Conservation (phyloP, 2,113 vertebrate genomes). For the Phylloscopus trochilus region DNA sequence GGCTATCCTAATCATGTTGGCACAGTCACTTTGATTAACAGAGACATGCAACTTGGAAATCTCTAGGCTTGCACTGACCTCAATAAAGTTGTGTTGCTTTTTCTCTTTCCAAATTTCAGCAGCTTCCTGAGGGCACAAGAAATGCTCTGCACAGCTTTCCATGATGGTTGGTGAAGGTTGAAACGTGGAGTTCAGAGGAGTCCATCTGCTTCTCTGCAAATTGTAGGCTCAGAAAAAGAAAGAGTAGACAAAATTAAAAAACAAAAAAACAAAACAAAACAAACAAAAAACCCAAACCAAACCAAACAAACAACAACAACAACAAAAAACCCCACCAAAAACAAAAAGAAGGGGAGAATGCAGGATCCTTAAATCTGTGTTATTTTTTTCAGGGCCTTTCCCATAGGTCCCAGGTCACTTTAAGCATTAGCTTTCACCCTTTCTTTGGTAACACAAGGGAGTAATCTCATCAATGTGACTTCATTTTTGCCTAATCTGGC, state of each 20-base stretch:
- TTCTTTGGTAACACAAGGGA: neutral
- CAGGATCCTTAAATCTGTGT: neutral
- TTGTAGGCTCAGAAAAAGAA: neutral
- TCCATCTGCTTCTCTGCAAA: neutral
- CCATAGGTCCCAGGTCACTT: neutral
- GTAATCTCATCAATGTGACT: neutral
- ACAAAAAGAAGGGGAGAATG: neutral
- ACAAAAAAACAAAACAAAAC: no score
- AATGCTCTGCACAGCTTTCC: neutral
- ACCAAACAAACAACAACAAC: no score
- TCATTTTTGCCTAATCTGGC: neutral
- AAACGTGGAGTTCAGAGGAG: neutral
- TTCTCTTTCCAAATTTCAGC: neutral
- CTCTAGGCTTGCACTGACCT: slow-evolving; percentile 50
- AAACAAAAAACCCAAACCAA: no score
- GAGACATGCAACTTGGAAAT: slow-evolving; percentile 34
- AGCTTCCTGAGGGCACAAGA: slow-evolving; percentile 3
- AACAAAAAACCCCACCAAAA: no score
- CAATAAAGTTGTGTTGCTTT: slow-evolving; percentile 53
- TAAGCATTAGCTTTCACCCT: neutral
- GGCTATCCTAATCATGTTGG: slow-evolving; percentile 62
- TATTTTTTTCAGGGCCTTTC: neutral
- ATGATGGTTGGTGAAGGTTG: neutral
- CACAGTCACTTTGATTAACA: slow-evolving; percentile 69
- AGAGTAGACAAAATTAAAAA: neutral